Evolutionary conservation across 2,888 invertebrate genomes (phyloP).

Genomic region (Epirrhoe alternata): DNA sequence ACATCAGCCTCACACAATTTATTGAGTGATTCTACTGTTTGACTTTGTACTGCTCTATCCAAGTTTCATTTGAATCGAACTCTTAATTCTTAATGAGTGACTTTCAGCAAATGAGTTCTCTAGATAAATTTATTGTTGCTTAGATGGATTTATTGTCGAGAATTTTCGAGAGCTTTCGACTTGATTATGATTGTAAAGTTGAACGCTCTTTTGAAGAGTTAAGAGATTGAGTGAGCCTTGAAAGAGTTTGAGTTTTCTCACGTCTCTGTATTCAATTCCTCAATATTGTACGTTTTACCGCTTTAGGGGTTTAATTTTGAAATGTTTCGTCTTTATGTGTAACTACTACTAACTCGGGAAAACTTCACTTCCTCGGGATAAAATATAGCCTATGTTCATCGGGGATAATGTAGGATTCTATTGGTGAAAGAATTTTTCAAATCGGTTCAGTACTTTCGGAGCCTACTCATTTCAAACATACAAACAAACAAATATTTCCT

Average conservation of each 20-base stretch:
- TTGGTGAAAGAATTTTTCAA: no score
- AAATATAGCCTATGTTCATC: no score
- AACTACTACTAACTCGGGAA: no score
- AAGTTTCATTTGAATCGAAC: slow-evolving; percentile 44
- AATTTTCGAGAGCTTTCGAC: slow-evolving; percentile 17
- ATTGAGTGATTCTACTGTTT: slow-evolving; percentile 3
- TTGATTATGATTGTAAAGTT: slow-evolving; percentile 23
- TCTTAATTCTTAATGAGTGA: slow-evolving; percentile 56
- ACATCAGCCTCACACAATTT: no score
- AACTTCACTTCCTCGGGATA: no score
- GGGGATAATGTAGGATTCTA: no score
- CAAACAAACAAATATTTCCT: no score
- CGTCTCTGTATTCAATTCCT: neutral
- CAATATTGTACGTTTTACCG: no score
- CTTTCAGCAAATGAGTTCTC: slow-evolving; percentile 42
- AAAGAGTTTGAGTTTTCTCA: neutral
- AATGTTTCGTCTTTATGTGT: no score
- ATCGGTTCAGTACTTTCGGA: no score
- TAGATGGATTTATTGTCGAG: slow-evolving; percentile 31
- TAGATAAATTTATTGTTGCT: slow-evolving; percentile 37
- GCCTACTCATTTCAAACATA: no score
- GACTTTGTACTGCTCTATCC: slow-evolving; percentile 16
- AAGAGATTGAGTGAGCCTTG: slow-evolving; percentile 1
- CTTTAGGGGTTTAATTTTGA: no score
- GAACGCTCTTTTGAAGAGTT: slow-evolving; percentile 17